phyloP scores from a whole-genome alignment of 2,797 vertebrate genomes.

The Fratercula arctica region DNA sequence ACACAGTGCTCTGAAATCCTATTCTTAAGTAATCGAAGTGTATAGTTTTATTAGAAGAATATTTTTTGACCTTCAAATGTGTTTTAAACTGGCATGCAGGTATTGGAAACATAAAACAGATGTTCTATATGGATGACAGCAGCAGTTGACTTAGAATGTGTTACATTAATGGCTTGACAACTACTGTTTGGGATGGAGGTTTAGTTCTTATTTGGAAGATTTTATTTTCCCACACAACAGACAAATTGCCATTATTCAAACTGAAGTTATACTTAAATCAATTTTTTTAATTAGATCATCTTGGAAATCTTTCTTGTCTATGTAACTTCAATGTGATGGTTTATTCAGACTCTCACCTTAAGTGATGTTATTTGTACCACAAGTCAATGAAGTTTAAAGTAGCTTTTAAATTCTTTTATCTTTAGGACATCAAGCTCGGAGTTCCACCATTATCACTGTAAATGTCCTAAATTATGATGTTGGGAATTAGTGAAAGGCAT shows the following conservation, averaged over 20 bases:
- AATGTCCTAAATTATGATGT: neutral
- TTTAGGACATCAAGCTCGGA: neutral
- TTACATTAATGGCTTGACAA: neutral
- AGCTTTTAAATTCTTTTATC: neutral
- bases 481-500: neutral
- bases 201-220: neutral
- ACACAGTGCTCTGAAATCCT: neutral
- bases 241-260: neutral
- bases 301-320: neutral
- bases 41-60: neutral
- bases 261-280: neutral
- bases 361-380: neutral
- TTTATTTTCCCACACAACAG: neutral
- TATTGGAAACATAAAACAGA: neutral
- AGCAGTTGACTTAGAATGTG: neutral
- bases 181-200: neutral
- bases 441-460: neutral
- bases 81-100: neutral
- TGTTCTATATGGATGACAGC: neutral
- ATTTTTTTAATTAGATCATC: neutral
- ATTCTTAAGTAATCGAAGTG: neutral
- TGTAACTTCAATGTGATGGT: neutral
- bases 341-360: neutral
- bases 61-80: neutral
- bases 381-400: neutral